phyloP scores from a whole-genome alignment of 1,140 invertebrate genomes.

The Drosophila pallidifrons region DNA sequence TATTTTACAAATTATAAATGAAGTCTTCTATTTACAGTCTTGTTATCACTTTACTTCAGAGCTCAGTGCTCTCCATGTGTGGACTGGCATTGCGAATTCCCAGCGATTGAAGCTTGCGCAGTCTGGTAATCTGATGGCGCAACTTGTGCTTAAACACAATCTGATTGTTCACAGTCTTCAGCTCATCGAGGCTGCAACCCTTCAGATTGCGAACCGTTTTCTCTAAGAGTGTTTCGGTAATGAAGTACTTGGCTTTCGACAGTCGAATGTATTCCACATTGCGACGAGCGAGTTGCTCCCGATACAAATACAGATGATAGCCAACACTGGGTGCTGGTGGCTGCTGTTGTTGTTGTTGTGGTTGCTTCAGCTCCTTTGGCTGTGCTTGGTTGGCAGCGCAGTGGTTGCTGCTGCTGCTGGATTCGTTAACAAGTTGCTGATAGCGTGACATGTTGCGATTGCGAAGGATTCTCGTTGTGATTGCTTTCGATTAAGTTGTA shows the following conservation, averaged over 20 bases:
- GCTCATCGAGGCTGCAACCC: constrained; percentile 63
- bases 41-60: constrained; percentile 14
- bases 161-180: constrained; percentile 71
- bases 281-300: constrained; percentile 64
- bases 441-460: constrained; percentile 33
- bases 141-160: constrained; percentile 73
- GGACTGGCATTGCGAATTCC: constrained; percentile 73
- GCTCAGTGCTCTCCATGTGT: constrained; percentile 69
- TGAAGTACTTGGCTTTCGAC: constrained; percentile 73
- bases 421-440: constrained; percentile 32
- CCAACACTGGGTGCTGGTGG: constrained; percentile 46
- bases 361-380: constrained; percentile 7
- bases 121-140: constrained; percentile 58
- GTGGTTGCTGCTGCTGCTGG: neutral
- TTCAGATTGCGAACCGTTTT: constrained; percentile 70
- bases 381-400: neutral
- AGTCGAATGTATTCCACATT: constrained; percentile 71
- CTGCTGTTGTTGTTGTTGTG: constrained; percentile 30
- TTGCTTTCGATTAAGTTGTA: constrained; percentile 12
- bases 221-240: constrained; percentile 69
- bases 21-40: neutral
- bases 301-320: constrained; percentile 71
- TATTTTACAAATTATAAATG: too few species aligned
- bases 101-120: constrained; percentile 59
- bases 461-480: constrained; percentile 10